Evolutionary conservation across 2,797 vertebrate genomes (phyloP).

Genomic region (Nannoperca obscura): DNA sequence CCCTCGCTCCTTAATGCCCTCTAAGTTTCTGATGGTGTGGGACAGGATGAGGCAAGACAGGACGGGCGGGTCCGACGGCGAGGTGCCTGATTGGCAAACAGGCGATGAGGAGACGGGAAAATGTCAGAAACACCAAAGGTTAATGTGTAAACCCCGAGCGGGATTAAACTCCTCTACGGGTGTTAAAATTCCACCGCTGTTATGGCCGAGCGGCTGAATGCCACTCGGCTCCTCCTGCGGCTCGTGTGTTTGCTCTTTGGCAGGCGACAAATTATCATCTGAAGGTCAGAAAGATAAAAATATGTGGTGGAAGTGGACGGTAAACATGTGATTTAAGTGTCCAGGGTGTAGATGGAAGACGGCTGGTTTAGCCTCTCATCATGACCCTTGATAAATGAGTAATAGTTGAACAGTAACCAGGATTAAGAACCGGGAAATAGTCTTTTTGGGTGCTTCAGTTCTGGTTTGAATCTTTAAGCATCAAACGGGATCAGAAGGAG

Average conservation of each 20-base stretch:
- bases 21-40: constrained; percentile 24
- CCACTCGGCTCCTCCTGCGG: background rate
- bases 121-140: constrained; percentile 54
- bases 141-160: constrained; percentile 69
- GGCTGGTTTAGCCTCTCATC: constrained; percentile 2
- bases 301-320: background rate
- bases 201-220: constrained; percentile 1
- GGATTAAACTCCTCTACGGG: constrained; percentile 9
- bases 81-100: constrained; percentile 39
- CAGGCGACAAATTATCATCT: constrained; percentile 25
- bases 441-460: constrained; percentile 2
- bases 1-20: constrained; percentile 36
- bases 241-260: constrained; percentile 12
- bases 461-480: background rate
- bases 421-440: constrained; percentile 17
- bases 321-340: constrained; percentile 19
- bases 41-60: background rate
- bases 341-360: constrained; percentile 19
- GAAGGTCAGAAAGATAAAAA: constrained; percentile 36
- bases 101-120: constrained; percentile 29
- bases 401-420: constrained; percentile 27
- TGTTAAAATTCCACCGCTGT: constrained; percentile 55
- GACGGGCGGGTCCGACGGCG: background rate
- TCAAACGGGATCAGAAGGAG: background rate
- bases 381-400: constrained; percentile 40